A percentile compares a stretch with the other conserved stretches of the same genome.
Conservation (phyloP, 92 coral and sea anemone species). For the Siderastrea siderea region DNA sequence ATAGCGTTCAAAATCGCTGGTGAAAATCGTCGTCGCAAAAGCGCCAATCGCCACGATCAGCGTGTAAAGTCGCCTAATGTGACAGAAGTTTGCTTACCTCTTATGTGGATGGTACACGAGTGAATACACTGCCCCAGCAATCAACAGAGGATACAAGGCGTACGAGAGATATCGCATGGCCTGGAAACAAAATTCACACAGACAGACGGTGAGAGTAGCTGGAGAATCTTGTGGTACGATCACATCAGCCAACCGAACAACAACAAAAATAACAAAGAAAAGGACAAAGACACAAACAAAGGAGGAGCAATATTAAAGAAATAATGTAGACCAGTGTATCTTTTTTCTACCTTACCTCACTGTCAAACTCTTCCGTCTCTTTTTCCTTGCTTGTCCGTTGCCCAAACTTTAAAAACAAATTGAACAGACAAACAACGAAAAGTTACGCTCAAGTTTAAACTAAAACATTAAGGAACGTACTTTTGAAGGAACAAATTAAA, state of each 20-base stretch:
- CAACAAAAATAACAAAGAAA: neutral
- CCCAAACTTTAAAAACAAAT: conserved; percentile 73
- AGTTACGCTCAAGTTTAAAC: neutral
- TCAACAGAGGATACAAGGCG: conserved; percentile 82
- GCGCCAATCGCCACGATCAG: neutral
- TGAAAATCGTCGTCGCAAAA: too few species aligned
- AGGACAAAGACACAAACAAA: neutral
- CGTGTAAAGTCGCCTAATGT: neutral
- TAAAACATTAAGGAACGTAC: too few species aligned
- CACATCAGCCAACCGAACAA: neutral
- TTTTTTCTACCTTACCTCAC: conserved; percentile 75
- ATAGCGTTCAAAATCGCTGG: too few species aligned
- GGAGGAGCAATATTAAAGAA: neutral
- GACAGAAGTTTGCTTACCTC: conserved; percentile 63
- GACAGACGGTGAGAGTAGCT: neutral
- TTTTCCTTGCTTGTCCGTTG: conserved; percentile 85
- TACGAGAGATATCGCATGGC: conserved; percentile 91
- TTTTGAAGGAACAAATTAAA: too few species aligned
- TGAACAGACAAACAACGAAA: neutral
- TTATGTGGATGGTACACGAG: conserved; percentile 93
- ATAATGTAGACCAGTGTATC: neutral
- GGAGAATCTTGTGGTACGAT: neutral
- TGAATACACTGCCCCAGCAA: conserved; percentile 90
- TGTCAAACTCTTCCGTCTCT: conserved; percentile 95
- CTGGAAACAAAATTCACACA: conserved; percentile 43